Evolutionary conservation across 2,797 vertebrate genomes (phyloP).

Genomic region (Lagorchestes hirsutus): DNA sequence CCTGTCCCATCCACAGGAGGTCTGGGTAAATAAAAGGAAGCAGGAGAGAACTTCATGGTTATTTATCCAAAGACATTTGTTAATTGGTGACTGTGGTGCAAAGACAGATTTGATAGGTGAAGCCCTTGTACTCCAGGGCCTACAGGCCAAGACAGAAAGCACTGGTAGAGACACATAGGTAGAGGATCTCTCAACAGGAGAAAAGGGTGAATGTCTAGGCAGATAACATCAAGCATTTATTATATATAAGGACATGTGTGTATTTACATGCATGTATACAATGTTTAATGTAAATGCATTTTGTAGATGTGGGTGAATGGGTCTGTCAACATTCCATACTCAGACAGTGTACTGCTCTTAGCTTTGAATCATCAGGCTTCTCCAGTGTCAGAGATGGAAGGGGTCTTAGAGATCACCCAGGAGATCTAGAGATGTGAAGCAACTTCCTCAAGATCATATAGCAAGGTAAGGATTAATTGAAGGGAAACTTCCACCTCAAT

Average conservation of each 20-base stretch:
- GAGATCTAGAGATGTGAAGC: background rate
- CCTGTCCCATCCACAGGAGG: conserved; percentile 28
- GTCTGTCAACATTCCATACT: conserved; percentile 20
- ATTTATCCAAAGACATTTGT: background rate
- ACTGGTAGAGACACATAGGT: conserved; percentile 8
- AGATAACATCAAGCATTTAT: conserved; percentile 40
- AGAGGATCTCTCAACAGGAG: background rate
- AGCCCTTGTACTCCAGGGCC: background rate
- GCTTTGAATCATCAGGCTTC: conserved; percentile 33
- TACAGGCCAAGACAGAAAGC: conserved; percentile 45
- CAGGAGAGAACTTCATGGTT: conserved; percentile 19
- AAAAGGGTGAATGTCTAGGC: conserved; percentile 59
- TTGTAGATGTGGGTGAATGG: background rate
- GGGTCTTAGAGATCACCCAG: too few species aligned
- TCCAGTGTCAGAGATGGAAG: conserved; percentile 42
- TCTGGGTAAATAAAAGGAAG: background rate
- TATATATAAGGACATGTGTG: background rate
- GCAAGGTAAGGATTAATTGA: background rate
- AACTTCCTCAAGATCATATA: background rate
- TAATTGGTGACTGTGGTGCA: conserved; percentile 25
- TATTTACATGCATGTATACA: background rate
- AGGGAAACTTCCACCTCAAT: background rate
- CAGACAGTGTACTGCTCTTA: conserved; percentile 33
- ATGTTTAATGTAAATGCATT: conserved; percentile 18
- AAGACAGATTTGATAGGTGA: conserved; percentile 45